These are phyloP conservation scores for Potamarius usumacintae DNA, from an alignment of 2,113 vertebrate genomes.

Conservation along the genomic window DNA sequence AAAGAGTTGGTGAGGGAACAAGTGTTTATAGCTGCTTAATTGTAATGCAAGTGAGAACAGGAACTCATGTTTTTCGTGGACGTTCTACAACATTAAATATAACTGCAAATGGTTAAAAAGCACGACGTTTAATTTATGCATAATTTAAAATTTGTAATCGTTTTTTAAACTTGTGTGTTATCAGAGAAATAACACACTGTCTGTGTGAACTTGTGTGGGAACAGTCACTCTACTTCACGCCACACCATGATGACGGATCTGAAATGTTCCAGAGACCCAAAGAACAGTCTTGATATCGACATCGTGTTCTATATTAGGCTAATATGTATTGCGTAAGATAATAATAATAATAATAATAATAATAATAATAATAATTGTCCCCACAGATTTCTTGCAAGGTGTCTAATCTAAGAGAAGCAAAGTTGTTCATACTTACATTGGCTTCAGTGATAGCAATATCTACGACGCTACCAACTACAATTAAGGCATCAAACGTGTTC, in stretches of 20 bases:
- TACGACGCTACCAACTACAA: conserved; percentile 99
- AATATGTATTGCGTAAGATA: not conserved
- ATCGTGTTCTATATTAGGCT: not conserved
- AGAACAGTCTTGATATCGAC: not conserved
- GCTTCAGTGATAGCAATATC: conserved; percentile 99
- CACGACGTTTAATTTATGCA: not conserved
- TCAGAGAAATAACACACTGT: too few species aligned
- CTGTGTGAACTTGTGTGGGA: not conserved
- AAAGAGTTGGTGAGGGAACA: not conserved
- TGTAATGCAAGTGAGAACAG: not conserved
- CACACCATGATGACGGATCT: not conserved
- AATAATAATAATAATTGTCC: not conserved
- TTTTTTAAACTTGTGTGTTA: not conserved
- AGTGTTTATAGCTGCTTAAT: not conserved
- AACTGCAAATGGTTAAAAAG: not conserved
- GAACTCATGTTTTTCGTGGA: not conserved
- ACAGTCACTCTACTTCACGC: not conserved
- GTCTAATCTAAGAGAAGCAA: conserved; percentile 72
- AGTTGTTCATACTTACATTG: conserved; percentile 88
- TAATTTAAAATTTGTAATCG: not conserved
- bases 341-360: too few species aligned
- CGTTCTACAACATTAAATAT: not conserved
- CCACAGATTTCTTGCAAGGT: conserved; percentile 61
- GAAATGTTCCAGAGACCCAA: not conserved
- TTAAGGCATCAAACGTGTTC: conserved; percentile 99